Percentiles rank a stretch among this genome's conserved stretches.
Conservation (phyloP, 2,797 vertebrate species). For the Manis javanica region DNA sequence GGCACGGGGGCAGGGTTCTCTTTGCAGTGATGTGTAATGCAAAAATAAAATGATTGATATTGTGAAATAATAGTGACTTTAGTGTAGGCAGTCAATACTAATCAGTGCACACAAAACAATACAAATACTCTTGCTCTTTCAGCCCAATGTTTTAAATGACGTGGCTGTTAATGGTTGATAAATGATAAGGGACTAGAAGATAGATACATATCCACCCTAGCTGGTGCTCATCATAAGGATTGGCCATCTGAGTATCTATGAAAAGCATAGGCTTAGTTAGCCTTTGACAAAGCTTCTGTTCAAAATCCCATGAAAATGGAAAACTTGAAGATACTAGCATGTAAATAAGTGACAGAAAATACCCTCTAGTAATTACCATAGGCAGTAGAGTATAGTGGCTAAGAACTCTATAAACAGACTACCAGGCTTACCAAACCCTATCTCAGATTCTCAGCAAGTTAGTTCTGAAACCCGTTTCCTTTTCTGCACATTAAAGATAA, state of each 20-base stretch:
- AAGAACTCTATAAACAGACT: not conserved
- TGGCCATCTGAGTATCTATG: conserved; percentile 62
- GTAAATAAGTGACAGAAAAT: not conserved
- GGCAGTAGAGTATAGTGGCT: not conserved
- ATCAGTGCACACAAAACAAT: conserved; percentile 22
- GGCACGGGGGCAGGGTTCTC: not conserved
- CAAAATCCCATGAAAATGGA: conserved; percentile 75
- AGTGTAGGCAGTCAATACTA: not conserved
- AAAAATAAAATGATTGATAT: conserved; percentile 49
- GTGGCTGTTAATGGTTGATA: not conserved
- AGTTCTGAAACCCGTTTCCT: not conserved
- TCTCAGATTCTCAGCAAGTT: not conserved
- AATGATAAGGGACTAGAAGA: conserved; percentile 58
- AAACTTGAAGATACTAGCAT: conserved; percentile 33
- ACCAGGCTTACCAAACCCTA: not conserved
- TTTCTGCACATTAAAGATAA: not conserved
- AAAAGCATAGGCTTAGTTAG: conserved; percentile 67
- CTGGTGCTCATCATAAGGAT: conserved; percentile 63
- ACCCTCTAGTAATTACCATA: not conserved
- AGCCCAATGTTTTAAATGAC: not conserved
- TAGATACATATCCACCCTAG: not conserved
- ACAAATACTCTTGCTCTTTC: conserved; percentile 27
- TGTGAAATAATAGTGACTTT: conserved; percentile 6
- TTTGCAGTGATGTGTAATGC: not conserved
- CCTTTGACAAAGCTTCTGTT: conserved; percentile 69